Evolutionary conservation across 2,888 invertebrate genomes (phyloP), one percentile per base, ranked within the genome.

Genomic region (Sabellastarte sp.): DNA sequence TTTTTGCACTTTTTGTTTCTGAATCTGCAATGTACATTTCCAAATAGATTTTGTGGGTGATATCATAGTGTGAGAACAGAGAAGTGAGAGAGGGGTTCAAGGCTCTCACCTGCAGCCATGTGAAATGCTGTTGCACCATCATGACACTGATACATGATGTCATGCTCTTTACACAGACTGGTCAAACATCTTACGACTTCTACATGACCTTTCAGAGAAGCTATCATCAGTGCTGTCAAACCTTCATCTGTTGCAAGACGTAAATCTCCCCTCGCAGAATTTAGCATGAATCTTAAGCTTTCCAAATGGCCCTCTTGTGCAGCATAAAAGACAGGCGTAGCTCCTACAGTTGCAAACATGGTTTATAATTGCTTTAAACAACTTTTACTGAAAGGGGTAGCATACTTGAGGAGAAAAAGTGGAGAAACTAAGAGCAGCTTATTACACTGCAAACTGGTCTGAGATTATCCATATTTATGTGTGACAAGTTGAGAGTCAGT

Each of bases 121-220:
- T 93, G 93, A 52, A 93, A 87, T 1, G 93, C 92, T 2, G 93
- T 92, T 5, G 93, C 92, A 0, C 93, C 93, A 77, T 93, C 93
- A 0, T 91, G 91, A 5, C 70, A 64, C 53, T 68, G 64, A n/a
- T 61, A 56, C 41, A 68, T 55, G 2, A 65, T 10, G 59, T 63
- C 50, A 29, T 50, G 30, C 28, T 50, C 50, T 10, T 66, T 69
- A 52, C 60, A 65, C 30, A 62, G 63, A 55, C 64, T 57, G 5
- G 71, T 57, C 32, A 74, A 32, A 65, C 64, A 71, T 53, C 68
- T 57, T 1, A 73, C 59, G 3, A 71, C 62, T 29, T 90, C 89
- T 66, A 93, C 84, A 76, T 92, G 91, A 31, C 93, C 93, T 87
- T 92, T 92, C 87, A 93, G 93, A 66, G 92, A 91, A 59, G 93